Evolutionary conservation across 1,140 invertebrate species (phyloP), one percentile per base, ranked within the genome.

Genomic region (Apocrypta bakeri): DNA sequence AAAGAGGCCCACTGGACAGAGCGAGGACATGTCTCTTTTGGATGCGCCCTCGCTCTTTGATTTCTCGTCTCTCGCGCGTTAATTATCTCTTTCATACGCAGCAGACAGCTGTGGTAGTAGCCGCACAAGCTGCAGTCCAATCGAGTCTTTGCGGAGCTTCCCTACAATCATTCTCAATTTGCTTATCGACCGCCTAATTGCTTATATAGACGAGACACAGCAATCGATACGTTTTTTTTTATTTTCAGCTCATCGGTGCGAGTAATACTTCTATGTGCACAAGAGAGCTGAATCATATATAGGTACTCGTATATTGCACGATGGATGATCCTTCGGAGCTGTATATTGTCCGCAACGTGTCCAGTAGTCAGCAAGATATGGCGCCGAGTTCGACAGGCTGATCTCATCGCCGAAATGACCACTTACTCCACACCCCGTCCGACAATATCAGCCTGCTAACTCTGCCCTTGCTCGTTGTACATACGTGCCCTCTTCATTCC

Each of bases 321-420:
- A 0, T 7, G 37, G 25, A 4, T 75, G 42, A 17, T 64, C 21
- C 48, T 56, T 21, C n/a, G 33, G 17, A 21, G 17, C 48, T 17
- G 42, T 48, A 17, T 48, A 48, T 48, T 1, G 14, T 12, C 42
- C 9, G 42, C 12, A 48, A 48, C 42, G 42, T 4, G 14, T 17
- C 0, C 33, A 25, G 33, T 77, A 24, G 74, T n/a, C 21, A 25
- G 78, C 56, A 80, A 66, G 86, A 88, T 85, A 86, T 84, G 88
- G 90, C 85, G 88, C 91, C 89, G 91, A 91, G 92, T 93, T 93
- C 92, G 92, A 94, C 93, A 94, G 93, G 93, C 93, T 94, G 94
- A 94, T 94, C 93, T 94, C 93, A 94, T 94, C 94, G 94, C 94
- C 94, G 94, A 94, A 94, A 94, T 94, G 93, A 93, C 87, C 92